These are phyloP conservation scores for Embidobia sp. DNA, from an alignment of 2,888 invertebrate species.

Conservation along the genomic window DNA sequence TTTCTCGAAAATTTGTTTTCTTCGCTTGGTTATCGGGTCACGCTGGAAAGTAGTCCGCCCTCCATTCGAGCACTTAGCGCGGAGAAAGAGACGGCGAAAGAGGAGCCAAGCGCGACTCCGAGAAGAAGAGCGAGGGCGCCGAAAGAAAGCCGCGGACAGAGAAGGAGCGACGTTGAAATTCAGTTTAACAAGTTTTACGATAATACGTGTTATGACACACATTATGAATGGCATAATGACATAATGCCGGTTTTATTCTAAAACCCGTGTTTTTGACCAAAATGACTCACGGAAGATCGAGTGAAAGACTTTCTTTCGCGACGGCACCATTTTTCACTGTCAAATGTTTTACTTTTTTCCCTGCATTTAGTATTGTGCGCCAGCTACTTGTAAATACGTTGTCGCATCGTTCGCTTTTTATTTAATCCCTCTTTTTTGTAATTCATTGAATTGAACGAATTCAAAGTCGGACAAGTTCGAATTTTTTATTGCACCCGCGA, in stretches of 20 bases:
- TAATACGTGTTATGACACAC: conserved; percentile 60
- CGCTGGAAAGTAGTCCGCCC: conserved; percentile 64
- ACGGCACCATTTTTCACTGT: no score
- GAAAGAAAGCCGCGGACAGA: conserved; percentile 30
- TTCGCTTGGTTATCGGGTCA: conserved; percentile 65
- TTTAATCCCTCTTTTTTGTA: no score
- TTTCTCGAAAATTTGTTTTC: conserved; percentile 66
- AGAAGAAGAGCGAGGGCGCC: conserved; percentile 11
- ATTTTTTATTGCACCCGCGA: no score
- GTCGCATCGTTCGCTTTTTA: no score
- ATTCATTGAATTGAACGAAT: no score
- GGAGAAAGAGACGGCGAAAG: conserved; percentile 37
- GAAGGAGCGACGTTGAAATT: conserved; percentile 50
- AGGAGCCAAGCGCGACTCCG: background rate
- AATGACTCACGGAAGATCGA: no score
- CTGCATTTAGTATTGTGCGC: no score
- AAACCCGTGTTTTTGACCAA: conserved; percentile 6
- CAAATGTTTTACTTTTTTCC: no score
- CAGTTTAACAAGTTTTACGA: conserved; percentile 51
- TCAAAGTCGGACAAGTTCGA: no score
- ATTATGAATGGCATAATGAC: conserved; percentile 54
- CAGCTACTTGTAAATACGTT: no score
- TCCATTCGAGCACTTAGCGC: conserved; percentile 41
- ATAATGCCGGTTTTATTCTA: conserved; percentile 44
- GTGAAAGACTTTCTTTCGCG: no score